These are phyloP conservation scores for Ascidia mentula DNA, from an alignment of 23 tunicate species.

Conservation along the genomic window DNA sequence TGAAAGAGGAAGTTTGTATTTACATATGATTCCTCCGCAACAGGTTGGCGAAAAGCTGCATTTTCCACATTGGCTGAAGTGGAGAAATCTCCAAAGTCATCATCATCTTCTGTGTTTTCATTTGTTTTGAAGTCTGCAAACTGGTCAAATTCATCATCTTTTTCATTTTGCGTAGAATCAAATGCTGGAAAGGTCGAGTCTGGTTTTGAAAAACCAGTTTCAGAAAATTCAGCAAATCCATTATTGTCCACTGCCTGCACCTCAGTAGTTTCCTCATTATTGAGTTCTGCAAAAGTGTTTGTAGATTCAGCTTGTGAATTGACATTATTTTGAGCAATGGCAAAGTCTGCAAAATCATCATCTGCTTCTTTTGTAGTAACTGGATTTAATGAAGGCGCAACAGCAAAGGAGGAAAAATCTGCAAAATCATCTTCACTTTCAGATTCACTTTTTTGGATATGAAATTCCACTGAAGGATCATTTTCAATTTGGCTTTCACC, in stretches of 20 bases:
- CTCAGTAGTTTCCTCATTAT: not conserved
- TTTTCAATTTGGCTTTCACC: no score
- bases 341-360: not conserved
- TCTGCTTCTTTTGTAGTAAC: not conserved
- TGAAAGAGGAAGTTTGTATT: not conserved
- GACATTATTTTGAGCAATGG: not conserved
- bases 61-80: not conserved
- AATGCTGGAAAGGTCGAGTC: not conserved
- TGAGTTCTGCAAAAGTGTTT: not conserved
- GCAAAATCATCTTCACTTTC: not conserved
- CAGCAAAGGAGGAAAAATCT: not conserved
- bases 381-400: not conserved
- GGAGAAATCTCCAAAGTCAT: conserved; percentile 1
- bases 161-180: not conserved
- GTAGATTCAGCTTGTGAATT: not conserved
- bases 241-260: not conserved
- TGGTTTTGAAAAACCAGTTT: not conserved
- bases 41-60: not conserved
- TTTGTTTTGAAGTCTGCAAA: not conserved
- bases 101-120: not conserved
- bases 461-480: not conserved
- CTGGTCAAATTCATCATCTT: not conserved
- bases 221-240: not conserved
- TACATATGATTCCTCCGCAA: not conserved
- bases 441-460: not conserved